Conservation (phyloP, 1,140 invertebrate genomes). For the Paralvinella palmiformis region DNA sequence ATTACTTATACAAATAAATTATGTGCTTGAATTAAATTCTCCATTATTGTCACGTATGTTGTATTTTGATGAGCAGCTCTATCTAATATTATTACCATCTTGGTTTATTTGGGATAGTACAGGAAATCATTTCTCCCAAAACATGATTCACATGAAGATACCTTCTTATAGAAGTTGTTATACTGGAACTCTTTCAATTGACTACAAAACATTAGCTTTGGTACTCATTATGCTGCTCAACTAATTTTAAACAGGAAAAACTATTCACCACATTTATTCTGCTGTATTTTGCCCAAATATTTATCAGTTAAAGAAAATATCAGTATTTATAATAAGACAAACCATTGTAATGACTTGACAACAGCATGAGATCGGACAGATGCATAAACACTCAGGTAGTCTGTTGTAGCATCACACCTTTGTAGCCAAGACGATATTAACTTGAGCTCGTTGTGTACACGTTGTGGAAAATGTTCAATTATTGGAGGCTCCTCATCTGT, state of each 20-base stretch:
- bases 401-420: conserved; percentile 64
- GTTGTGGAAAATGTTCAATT: conserved; percentile 56
- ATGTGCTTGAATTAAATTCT: no score
- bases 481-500: conserved; percentile 21
- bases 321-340: conserved; percentile 16
- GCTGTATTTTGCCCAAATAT: not conserved
- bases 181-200: not conserved
- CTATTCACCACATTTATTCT: not conserved
- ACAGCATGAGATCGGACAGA: conserved; percentile 70
- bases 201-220: no score
- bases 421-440: conserved; percentile 78
- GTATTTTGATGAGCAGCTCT: no score
- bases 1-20: no score
- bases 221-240: not conserved
- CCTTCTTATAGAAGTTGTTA: not conserved
- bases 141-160: no score
- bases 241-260: not conserved
- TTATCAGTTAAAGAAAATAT: conserved; percentile 7
- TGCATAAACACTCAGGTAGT: conserved; percentile 75
- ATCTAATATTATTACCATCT: no score
- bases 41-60: no score
- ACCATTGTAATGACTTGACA: conserved; percentile 65
- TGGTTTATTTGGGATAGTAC: no score
- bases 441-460: conserved; percentile 64
- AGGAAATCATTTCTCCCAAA: no score